Percentiles rank a stretch among this genome's conserved stretches.
phyloP scores from a whole-genome alignment of 2,888 invertebrate species.

The Lasioglossum villosulum region DNA sequence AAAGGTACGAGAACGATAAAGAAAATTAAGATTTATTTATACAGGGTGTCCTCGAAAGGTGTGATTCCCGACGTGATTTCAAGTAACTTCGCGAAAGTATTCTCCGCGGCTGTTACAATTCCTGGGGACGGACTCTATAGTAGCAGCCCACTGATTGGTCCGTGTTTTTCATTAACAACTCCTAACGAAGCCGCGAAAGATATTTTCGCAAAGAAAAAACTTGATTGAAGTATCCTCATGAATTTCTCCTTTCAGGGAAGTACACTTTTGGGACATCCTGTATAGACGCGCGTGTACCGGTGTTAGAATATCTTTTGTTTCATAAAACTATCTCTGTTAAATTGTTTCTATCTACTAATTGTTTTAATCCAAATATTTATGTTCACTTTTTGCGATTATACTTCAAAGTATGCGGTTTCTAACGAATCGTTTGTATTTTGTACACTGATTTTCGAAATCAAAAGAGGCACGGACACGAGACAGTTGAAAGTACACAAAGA shows the following conservation, averaged over 20 bases:
- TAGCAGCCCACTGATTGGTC: no score
- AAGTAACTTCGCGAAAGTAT: no score
- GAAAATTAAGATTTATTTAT: neutral
- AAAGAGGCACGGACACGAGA: constrained; percentile 14
- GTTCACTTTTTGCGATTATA: no score
- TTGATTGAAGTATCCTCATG: no score
- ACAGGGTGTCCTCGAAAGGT: neutral
- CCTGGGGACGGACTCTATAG: no score
- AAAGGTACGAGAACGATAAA: neutral
- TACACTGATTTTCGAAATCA: constrained; percentile 15
- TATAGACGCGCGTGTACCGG: neutral
- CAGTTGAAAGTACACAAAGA: constrained; percentile 43
- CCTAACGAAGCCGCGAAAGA: no score
- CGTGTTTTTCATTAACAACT: no score
- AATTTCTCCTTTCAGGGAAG: no score
- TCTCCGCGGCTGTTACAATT: no score
- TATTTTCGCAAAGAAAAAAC: no score
- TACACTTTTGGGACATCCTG: no score
- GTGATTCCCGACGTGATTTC: no score
- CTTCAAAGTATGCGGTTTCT: neutral
- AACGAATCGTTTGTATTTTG: neutral
- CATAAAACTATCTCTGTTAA: neutral
- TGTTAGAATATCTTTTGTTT: neutral
- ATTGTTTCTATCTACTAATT: neutral
- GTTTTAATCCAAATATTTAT: neutral